phyloP scores from a whole-genome alignment of 2,113 vertebrate genomes.

The Eubucco bourcierii region DNA sequence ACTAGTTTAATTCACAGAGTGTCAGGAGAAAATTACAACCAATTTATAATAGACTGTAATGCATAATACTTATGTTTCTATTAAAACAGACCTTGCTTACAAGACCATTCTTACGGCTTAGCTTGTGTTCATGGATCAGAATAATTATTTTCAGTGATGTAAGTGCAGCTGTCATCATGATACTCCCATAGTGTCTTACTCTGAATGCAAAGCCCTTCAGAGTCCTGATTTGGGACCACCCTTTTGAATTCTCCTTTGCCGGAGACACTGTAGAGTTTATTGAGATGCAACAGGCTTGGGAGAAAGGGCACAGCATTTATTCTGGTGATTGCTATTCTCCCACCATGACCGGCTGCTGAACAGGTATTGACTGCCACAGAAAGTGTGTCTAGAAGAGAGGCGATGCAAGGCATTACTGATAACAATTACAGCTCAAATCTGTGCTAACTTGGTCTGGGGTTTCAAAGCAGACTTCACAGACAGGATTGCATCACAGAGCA shows the following conservation, averaged over 20 bases:
- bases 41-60: conserved; percentile 78
- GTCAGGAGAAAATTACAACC: conserved; percentile 82
- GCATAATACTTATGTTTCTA: conserved; percentile 75
- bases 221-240: conserved; percentile 46
- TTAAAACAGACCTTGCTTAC: conserved; percentile 73
- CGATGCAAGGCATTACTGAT: not conserved
- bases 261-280: conserved; percentile 44
- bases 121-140: conserved; percentile 63
- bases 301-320: conserved; percentile 53
- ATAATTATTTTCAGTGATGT: conserved; percentile 71
- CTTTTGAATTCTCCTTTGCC: conserved; percentile 43
- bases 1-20: conserved; percentile 82
- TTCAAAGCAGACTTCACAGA: not conserved
- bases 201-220: conserved; percentile 53
- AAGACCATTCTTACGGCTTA: conserved; percentile 64
- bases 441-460: not conserved
- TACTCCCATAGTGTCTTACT: conserved; percentile 60
- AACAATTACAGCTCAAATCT: not conserved
- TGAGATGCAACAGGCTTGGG: conserved; percentile 67
- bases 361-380: conserved; percentile 47
- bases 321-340: conserved; percentile 33
- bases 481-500: not conserved
- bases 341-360: conserved; percentile 23
- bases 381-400: not conserved
- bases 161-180: conserved; percentile 64